Percentiles rank a stretch among this genome's conserved stretches.
These are phyloP conservation scores for Sinopyrophorus schimmeli DNA, from an alignment of 2,888 invertebrate species.

Conservation along the genomic window DNA sequence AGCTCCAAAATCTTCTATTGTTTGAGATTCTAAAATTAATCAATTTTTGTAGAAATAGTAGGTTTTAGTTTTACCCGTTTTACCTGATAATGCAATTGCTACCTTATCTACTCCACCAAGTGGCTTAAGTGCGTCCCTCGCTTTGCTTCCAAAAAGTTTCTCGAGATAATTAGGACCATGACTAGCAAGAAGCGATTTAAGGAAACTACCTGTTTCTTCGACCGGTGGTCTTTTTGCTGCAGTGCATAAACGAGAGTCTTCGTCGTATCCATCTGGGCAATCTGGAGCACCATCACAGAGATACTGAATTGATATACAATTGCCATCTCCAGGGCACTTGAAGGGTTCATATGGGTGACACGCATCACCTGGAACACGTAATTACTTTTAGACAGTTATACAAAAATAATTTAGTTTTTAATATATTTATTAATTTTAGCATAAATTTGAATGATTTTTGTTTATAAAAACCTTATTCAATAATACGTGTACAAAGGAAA, in stretches of 20 bases:
- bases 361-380: conserved; percentile 62
- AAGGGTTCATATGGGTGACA: conserved; percentile 97
- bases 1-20: conserved; percentile 93
- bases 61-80: neutral
- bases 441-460: too few relatives aligned
- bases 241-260: conserved; percentile 91
- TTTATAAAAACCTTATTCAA: too few relatives aligned
- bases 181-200: conserved; percentile 90
- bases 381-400: too few relatives aligned
- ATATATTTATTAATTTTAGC: too few relatives aligned
- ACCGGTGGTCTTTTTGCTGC: conserved; percentile 97
- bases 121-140: conserved; percentile 86
- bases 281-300: conserved; percentile 93
- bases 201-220: conserved; percentile 93
- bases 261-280: conserved; percentile 94
- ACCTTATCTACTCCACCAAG: conserved; percentile 94
- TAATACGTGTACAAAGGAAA: too few relatives aligned
- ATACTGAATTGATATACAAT: conserved; percentile 96
- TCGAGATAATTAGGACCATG: conserved; percentile 97
- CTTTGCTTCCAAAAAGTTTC: conserved; percentile 94
- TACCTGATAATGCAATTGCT: conserved; percentile 92
- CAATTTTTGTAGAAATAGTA: neutral
- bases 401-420: too few relatives aligned
- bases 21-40: conserved; percentile 78
- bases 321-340: conserved; percentile 91